Evolutionary conservation across 2,888 invertebrate species (phyloP).

Genomic region (Lapara coniferarum): DNA sequence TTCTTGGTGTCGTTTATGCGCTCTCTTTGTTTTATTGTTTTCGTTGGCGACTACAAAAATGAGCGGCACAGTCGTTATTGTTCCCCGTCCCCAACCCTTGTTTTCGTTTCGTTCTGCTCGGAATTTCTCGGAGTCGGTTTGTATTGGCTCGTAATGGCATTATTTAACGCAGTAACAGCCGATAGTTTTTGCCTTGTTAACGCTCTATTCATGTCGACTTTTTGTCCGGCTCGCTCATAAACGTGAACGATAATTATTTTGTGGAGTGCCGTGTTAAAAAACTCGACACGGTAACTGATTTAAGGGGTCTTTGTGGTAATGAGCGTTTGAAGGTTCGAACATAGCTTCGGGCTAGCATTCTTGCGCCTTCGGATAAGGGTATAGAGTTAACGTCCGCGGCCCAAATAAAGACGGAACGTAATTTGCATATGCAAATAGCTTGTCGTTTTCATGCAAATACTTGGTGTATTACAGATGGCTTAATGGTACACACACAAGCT

Average conservation of each 20-base stretch:
- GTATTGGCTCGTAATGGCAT: slow-evolving; percentile 57
- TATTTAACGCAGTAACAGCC: slow-evolving; percentile 59
- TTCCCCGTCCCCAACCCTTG: slow-evolving; percentile 62
- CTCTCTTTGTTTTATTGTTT: slow-evolving; percentile 76
- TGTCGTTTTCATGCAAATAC: slow-evolving; percentile 79
- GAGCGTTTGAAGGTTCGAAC: slow-evolving; percentile 56
- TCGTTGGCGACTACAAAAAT: slow-evolving; percentile 69
- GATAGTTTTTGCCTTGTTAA: slow-evolving; percentile 63
- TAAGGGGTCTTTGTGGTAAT: slow-evolving; percentile 52
- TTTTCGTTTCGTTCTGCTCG: slow-evolving; percentile 45
- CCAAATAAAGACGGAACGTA: slow-evolving; percentile 78
- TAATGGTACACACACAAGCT: slow-evolving; percentile 74
- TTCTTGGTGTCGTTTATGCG: slow-evolving; percentile 70
- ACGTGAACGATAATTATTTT: slow-evolving; percentile 54
- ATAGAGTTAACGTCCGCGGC: slow-evolving; percentile 69
- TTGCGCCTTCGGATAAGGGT: slow-evolving; percentile 69
- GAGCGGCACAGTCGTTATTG: slow-evolving; percentile 70
- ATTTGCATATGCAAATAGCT: slow-evolving; percentile 82
- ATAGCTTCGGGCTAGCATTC: slow-evolving; percentile 26
- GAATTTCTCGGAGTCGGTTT: slow-evolving; percentile 53
- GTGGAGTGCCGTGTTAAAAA: slow-evolving; percentile 46
- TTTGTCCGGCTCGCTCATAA: slow-evolving; percentile 51
- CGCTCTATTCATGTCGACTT: slow-evolving; percentile 56
- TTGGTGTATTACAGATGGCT: slow-evolving; percentile 78
- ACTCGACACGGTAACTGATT: slow-evolving; percentile 49